Evolutionary conservation across 2,113 vertebrate species (phyloP).

Genomic region (Machaerirhynchus nigripectus): DNA sequence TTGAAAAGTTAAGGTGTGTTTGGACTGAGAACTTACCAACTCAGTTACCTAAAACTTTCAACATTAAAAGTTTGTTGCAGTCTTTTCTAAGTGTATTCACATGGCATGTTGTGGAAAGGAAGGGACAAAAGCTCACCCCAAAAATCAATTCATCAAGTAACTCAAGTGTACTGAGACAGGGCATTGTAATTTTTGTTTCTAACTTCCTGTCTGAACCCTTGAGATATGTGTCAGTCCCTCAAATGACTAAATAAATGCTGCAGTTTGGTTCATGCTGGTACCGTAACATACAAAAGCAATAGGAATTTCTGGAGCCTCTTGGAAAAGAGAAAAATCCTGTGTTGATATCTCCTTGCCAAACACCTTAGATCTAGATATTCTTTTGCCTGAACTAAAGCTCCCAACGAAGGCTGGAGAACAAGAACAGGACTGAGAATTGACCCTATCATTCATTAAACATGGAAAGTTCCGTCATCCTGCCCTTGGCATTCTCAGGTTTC

Average conservation of each 20-base stretch:
- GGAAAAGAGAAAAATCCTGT: neutral
- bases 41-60: neutral
- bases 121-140: neutral
- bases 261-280: neutral
- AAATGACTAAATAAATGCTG: neutral
- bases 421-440: neutral
- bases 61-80: neutral
- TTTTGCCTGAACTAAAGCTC: neutral
- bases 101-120: neutral
- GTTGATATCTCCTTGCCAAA: neutral
- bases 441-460: neutral
- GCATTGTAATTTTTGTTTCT: neutral
- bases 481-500: neutral
- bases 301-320: neutral
- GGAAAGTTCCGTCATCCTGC: neutral
- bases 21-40: neutral
- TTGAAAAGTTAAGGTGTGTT: neutral
- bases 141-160: neutral
- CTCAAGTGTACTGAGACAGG: neutral
- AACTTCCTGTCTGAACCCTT: neutral
- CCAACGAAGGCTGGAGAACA: neutral
- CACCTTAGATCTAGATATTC: neutral
- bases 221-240: neutral
- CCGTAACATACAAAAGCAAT: rapidly evolving
- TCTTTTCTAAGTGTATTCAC: neutral